phyloP scores from a whole-genome alignment of 2,888 invertebrate genomes.

The Lymantria dispar region DNA sequence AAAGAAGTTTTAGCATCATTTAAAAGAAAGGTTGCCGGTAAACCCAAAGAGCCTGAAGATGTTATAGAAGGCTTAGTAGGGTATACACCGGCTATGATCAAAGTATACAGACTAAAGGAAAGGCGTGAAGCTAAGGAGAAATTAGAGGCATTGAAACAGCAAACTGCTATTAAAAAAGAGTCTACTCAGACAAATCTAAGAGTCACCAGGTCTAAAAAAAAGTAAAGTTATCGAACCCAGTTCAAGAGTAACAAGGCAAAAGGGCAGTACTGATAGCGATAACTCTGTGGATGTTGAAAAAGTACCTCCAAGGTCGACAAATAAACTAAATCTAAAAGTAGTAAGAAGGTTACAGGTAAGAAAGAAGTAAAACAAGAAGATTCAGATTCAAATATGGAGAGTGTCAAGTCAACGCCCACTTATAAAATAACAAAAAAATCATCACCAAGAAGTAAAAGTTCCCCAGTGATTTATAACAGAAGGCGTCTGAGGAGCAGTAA shows the following conservation, averaged over 20 bases:
- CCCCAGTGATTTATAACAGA: slow-evolving; percentile 46
- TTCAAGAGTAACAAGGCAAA: slow-evolving; percentile 38
- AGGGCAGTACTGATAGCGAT: slow-evolving; percentile 31
- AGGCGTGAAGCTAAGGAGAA: slow-evolving; percentile 69
- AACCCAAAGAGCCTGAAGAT: slow-evolving; percentile 54
- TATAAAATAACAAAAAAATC: slow-evolving; percentile 29
- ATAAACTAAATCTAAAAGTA: slow-evolving; percentile 39
- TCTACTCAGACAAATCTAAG: slow-evolving; percentile 28
- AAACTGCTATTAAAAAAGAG: slow-evolving; percentile 41
- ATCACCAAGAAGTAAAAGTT: slow-evolving; percentile 32
- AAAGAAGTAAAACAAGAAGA: slow-evolving; percentile 43
- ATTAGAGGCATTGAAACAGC: slow-evolving; percentile 49
- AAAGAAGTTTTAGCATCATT: slow-evolving; percentile 84
- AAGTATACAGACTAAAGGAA: slow-evolving; percentile 70
- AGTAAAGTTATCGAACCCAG: slow-evolving; percentile 18
- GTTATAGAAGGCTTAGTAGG: slow-evolving; percentile 47
- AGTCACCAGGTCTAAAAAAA: slow-evolving; percentile 53
- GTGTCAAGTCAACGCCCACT: slow-evolving; percentile 7
- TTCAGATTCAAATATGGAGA: slow-evolving; percentile 39
- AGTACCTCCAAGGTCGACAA: slow-evolving; percentile 33
- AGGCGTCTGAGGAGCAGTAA: slow-evolving; percentile 60
- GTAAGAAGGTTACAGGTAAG: slow-evolving; percentile 32
- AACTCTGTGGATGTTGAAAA: slow-evolving; percentile 25
- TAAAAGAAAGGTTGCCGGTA: slow-evolving; percentile 75
- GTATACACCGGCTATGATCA: slow-evolving; percentile 83